Evolutionary conservation across 1,140 invertebrate species (phyloP).

Genomic region (Drosophila erecta): DNA sequence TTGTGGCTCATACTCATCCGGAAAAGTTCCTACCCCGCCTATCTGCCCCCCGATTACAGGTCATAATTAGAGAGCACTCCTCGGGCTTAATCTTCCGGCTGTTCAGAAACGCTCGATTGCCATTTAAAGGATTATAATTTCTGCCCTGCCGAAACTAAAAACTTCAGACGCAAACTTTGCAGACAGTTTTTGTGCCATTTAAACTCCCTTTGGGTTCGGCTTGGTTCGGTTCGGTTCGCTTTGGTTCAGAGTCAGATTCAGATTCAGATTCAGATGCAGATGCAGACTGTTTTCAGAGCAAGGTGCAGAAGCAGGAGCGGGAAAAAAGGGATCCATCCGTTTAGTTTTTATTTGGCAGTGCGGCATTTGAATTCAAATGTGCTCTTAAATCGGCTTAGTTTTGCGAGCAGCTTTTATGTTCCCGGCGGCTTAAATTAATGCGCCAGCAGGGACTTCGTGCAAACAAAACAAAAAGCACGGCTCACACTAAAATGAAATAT

Average conservation of each 20-base stretch:
- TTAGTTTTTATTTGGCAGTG: slow-evolving; percentile 65
- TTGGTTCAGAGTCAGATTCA: too few relatives aligned
- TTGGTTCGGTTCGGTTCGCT: too few relatives aligned
- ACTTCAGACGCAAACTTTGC: slow-evolving; percentile 71
- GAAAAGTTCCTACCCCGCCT: too few relatives aligned
- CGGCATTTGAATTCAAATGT: slow-evolving; percentile 81
- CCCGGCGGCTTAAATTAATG: slow-evolving; percentile 75
- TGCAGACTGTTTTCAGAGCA: slow-evolving; percentile 1
- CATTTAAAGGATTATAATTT: slow-evolving; percentile 82
- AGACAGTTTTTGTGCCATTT: slow-evolving; percentile 79
- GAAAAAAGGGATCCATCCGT: slow-evolving; percentile 20
- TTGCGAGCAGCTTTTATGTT: slow-evolving; percentile 70
- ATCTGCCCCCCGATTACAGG: slow-evolving; percentile 1
- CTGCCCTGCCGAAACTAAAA: slow-evolving; percentile 65
- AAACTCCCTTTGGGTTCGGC: slow-evolving; percentile 25
- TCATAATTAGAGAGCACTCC: slow-evolving; percentile 41
- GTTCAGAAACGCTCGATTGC: slow-evolving; percentile 41
- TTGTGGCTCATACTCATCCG: too few relatives aligned
- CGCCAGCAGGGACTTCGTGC: slow-evolving; percentile 41
- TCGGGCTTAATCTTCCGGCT: slow-evolving; percentile 42
- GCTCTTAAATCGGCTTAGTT: slow-evolving; percentile 82
- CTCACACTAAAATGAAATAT: slow-evolving; percentile 41
- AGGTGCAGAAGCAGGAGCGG: not conserved
- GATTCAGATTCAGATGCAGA: not conserved
- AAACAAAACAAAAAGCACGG: slow-evolving; percentile 40